These are phyloP conservation scores for Drosophila kanekoi DNA, from an alignment of 2,888 invertebrate genomes.

Conservation along the genomic window DNA sequence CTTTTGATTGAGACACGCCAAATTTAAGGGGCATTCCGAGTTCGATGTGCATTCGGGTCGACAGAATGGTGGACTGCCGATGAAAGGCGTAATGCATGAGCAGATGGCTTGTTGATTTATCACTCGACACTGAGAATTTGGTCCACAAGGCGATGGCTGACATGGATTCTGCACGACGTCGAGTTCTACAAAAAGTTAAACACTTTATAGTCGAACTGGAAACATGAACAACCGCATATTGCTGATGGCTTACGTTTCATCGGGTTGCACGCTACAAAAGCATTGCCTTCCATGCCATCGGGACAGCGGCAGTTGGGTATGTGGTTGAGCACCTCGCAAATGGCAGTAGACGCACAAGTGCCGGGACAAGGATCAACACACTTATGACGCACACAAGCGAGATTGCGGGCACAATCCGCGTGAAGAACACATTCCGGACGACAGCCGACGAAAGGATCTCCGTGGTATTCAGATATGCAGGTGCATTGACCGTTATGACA, in stretches of 20 bases:
- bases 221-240: neutral
- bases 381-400: conserved; percentile 90
- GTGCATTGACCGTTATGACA: conserved; percentile 89
- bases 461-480: conserved; percentile 88
- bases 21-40: conserved; percentile 89
- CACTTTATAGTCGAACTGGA: neutral
- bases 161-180: conserved; percentile 85
- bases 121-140: conserved; percentile 92
- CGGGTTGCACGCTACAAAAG: conserved; percentile 88
- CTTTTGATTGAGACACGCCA: conserved; percentile 90
- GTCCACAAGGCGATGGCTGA: conserved; percentile 92
- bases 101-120: conserved; percentile 90
- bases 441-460: conserved; percentile 89
- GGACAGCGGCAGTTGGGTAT: conserved; percentile 89
- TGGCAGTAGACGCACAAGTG: conserved; percentile 89
- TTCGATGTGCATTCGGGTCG: conserved; percentile 91
- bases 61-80: conserved; percentile 89
- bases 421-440: conserved; percentile 90
- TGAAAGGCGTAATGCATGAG: conserved; percentile 88
- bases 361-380: conserved; percentile 91
- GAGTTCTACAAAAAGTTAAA: conserved; percentile 66
- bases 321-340: conserved; percentile 91
- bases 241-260: conserved; percentile 85
- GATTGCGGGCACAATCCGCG: conserved; percentile 88
- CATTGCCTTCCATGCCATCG: conserved; percentile 89